Conservation (phyloP, 2,888 invertebrate genomes). For the Pristionchus fissidentatus region DNA sequence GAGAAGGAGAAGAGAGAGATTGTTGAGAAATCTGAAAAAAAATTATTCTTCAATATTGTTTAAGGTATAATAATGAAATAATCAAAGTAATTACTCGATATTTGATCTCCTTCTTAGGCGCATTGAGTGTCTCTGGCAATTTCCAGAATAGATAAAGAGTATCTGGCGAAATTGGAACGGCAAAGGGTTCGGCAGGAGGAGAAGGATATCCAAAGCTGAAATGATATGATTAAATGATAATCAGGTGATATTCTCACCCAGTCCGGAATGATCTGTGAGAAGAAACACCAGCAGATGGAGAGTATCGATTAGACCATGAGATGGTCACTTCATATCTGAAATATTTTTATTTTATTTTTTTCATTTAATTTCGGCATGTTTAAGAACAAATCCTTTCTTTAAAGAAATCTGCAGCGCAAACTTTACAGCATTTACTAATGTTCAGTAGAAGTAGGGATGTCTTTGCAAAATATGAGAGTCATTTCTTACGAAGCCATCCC, state of each 20-base stretch:
- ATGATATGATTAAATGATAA: background rate
- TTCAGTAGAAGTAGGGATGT: background rate
- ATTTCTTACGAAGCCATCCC: background rate
- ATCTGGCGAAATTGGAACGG: constrained; percentile 71
- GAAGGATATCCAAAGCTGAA: constrained; percentile 64
- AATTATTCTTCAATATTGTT: background rate
- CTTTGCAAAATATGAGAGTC: background rate
- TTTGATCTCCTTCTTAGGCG: constrained; percentile 71
- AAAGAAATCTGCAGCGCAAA: too few species aligned
- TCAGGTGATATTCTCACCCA: constrained; percentile 56
- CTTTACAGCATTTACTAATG: too few species aligned
- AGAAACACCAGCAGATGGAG: constrained; percentile 64
- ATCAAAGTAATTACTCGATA: constrained; percentile 62
- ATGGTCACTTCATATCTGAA: constrained; percentile 69
- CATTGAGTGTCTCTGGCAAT: constrained; percentile 71
- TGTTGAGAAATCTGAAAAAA: constrained; percentile 59
- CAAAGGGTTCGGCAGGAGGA: constrained; percentile 60
- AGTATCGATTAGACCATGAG: constrained; percentile 73
- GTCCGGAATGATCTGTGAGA: constrained; percentile 65
- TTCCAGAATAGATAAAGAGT: constrained; percentile 72
- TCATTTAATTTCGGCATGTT: too few species aligned
- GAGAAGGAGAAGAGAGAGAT: constrained; percentile 64
- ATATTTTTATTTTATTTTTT: background rate
- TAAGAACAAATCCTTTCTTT: too few species aligned
- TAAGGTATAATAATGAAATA: background rate